Evolutionary conservation across 1,140 invertebrate genomes (phyloP).

Genomic region (Hirudo medicinalis): DNA sequence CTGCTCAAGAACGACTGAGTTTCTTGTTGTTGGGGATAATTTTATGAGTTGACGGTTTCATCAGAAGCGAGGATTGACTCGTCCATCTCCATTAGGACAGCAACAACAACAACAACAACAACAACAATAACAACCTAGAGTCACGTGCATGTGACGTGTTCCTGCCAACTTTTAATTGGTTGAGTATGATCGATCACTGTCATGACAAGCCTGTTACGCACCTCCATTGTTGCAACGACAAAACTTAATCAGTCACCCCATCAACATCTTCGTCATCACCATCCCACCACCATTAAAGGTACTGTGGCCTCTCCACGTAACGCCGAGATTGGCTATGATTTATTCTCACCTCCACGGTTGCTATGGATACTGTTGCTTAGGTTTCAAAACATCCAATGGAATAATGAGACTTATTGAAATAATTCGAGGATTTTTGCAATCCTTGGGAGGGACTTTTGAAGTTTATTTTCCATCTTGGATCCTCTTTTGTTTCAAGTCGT

Average conservation of each 20-base stretch:
- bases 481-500: too few species aligned
- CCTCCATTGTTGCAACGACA: neutral
- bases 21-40: neutral
- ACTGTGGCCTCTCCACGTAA: neutral
- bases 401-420: too few species aligned
- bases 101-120: conserved; percentile 9
- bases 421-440: too few species aligned
- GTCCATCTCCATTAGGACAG: neutral
- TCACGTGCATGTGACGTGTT: neutral
- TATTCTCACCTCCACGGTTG: too few species aligned
- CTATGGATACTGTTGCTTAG: too few species aligned
- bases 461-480: too few species aligned
- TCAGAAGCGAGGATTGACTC: neutral
- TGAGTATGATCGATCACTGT: neutral
- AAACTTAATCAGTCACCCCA: neutral
- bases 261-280: neutral
- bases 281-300: neutral
- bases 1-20: neutral
- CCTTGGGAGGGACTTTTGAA: too few species aligned
- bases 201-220: neutral
- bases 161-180: neutral
- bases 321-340: too few species aligned
- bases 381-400: too few species aligned
- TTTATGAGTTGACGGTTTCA: neutral
- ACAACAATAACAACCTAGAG: conserved; percentile 7